Base-by-base conservation (phyloP, 2,888 invertebrate species). In the Slavum lentiscoides region DNA sequence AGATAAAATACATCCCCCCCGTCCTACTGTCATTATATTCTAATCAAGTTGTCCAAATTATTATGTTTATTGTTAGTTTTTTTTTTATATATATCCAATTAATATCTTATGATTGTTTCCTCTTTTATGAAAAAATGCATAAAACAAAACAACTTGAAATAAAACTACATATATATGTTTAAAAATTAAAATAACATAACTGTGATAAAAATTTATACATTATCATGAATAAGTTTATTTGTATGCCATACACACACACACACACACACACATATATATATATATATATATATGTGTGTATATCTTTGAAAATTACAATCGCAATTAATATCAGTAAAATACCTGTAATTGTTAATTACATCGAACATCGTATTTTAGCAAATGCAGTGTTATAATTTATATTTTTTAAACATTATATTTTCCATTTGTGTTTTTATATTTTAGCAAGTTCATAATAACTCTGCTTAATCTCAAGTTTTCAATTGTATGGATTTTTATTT, bases 131-230 rank as follows among this genome's bases (percentile, higher is more conserved):
- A 80, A 69, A 77, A 64, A 43, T 80, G 21, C 72, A 72, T 80
- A 80, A 80, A 80, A 64, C 80, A 80, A 80, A 80, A 80, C 80
- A 80, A 72, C 72, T 70, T 43, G 43, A 72, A 72, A 80, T 39
- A 58, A 64, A 80, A 64, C 55, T 80, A 75, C 70, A 59, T 72
- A 39, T 74, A 53, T 74, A 53, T 74, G 43, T 67, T 61, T 64
- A 43, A 64, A 64, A 37, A 77, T 70, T 76, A n/a, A 76, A 77
- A 77, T 77, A 72, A 80, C 80, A 80, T 64, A 80, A 70, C 72
- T 80, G 80, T 80, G 80, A 80, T 80, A 72, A 80, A 76, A 62
- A 80, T 66, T 62, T 72, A 80, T 64, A 58, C 53, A 70, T 77
- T 72, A 72, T 70, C 49, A 62, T 53, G 17, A 55, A 49, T 70